These are phyloP conservation scores for Lagopus muta DNA, from an alignment of 2,113 vertebrate genomes.

Conservation along the genomic window DNA sequence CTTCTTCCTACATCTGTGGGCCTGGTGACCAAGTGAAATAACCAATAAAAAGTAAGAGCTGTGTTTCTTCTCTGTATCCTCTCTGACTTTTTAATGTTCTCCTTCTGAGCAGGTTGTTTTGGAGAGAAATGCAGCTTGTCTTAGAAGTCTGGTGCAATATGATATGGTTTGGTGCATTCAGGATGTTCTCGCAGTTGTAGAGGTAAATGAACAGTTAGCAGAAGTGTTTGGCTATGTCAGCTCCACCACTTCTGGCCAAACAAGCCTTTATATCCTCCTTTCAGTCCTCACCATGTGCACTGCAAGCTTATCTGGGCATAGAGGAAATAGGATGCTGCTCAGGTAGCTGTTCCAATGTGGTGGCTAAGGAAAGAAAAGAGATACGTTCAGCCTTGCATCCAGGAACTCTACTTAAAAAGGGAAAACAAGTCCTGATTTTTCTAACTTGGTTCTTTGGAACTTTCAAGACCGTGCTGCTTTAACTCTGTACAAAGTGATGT, in stretches of 20 bases:
- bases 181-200: too few relatives aligned
- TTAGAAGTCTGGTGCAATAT: neutral
- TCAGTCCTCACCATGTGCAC: neutral
- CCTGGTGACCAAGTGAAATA: neutral
- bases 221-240: neutral
- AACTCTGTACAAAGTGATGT: neutral
- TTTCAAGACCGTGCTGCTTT: neutral
- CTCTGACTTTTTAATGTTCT: neutral
- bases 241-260: neutral
- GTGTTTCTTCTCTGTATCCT: neutral
- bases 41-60: neutral
- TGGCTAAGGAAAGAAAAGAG: neutral
- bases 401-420: neutral
- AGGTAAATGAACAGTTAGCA: too few relatives aligned
- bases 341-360: neutral
- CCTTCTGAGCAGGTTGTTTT: neutral
- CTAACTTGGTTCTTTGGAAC: neutral
- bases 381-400: neutral
- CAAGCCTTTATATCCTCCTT: neutral
- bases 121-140: too few relatives aligned
- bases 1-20: neutral
- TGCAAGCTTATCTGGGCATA: neutral
- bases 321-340: neutral
- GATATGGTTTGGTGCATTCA: too few relatives aligned
- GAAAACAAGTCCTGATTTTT: neutral